phyloP scores from a whole-genome alignment of 1,140 invertebrate species.

The Antheraea pernyi region DNA sequence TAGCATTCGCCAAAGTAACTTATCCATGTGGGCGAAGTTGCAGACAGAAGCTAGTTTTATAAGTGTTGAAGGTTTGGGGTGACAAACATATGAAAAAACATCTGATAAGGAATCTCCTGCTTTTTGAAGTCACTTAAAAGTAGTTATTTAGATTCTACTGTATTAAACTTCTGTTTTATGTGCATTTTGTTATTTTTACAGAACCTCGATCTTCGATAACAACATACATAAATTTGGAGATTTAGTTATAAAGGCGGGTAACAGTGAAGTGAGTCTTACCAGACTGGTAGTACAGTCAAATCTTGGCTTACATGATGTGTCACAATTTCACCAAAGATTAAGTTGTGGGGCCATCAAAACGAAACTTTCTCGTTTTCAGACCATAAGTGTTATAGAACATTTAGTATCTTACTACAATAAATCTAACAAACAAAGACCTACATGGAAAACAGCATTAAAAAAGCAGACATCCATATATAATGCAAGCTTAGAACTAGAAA shows the following conservation, averaged over 20 bases:
- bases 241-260: conserved; percentile 34
- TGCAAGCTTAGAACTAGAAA: conserved; percentile 30
- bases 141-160: too few species aligned
- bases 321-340: conserved; percentile 42
- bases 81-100: too few species aligned
- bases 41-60: too few species aligned
- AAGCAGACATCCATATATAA: conserved; percentile 41
- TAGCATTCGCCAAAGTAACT: too few species aligned
- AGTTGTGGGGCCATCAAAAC: conserved; percentile 38
- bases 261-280: conserved; percentile 37
- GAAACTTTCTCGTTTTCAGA: conserved; percentile 30
- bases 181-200: conserved; percentile 20
- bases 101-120: too few species aligned
- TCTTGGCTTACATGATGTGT: conserved; percentile 37
- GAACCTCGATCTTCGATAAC: conserved; percentile 59
- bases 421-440: conserved; percentile 21
- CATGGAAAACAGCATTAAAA: conserved; percentile 33
- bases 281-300: conserved; percentile 37
- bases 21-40: too few species aligned
- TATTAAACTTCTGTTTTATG: too few species aligned
- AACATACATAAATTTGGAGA: conserved; percentile 70
- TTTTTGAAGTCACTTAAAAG: too few species aligned
- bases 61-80: too few species aligned
- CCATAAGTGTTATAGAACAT: conserved; percentile 36
- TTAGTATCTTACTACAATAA: conserved; percentile 34